Percentiles rank a stretch among this genome's conserved stretches.
phyloP scores from a whole-genome alignment of 2,113 vertebrate species.

The Melanerpes formicivorus region DNA sequence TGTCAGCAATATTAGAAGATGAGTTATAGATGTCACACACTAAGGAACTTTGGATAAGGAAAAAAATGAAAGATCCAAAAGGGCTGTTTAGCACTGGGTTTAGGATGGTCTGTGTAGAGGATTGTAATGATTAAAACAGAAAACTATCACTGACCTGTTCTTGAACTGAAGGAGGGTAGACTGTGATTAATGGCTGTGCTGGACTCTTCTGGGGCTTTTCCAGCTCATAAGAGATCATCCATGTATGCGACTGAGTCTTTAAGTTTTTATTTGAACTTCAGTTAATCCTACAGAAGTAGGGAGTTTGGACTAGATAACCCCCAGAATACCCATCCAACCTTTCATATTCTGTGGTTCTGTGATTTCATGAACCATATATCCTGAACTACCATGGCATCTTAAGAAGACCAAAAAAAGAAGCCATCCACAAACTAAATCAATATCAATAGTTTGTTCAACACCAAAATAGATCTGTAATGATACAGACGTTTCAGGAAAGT shows the following conservation, averaged over 20 bases:
- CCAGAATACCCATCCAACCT: neutral
- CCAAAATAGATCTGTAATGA: neutral
- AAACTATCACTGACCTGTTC: neutral
- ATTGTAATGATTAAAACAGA: neutral
- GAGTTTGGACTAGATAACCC: neutral
- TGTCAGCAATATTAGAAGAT: neutral
- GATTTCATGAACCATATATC: neutral
- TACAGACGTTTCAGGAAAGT: conserved; percentile 7
- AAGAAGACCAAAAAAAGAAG: neutral
- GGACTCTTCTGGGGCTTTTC: neutral
- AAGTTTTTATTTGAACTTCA: neutral
- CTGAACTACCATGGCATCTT: neutral
- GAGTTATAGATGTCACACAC: neutral
- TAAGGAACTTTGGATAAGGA: neutral
- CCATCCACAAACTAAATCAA: neutral
- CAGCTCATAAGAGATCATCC: neutral
- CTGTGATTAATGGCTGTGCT: neutral
- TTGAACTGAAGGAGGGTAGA: neutral
- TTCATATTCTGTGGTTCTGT: neutral
- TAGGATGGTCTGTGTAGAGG: neutral
- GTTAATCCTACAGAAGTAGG: neutral
- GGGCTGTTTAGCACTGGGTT: neutral
- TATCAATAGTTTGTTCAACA: neutral
- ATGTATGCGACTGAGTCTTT: neutral
- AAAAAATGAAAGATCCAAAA: neutral